These are phyloP conservation scores for Glyphotaelius pellucidus DNA, from an alignment of 2,888 invertebrate genomes.

Conservation along the genomic window DNA sequence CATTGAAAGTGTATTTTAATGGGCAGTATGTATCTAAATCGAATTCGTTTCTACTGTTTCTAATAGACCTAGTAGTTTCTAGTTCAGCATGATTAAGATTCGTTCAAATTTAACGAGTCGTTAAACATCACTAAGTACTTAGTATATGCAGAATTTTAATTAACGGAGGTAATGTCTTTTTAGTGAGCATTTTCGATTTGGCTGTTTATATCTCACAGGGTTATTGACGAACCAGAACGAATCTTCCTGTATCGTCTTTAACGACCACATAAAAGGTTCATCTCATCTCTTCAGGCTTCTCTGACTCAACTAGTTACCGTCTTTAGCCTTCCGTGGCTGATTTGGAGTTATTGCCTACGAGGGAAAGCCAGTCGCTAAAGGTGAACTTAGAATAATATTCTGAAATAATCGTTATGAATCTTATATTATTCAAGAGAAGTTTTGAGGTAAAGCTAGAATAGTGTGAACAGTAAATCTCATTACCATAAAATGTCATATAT, in stretches of 20 bases:
- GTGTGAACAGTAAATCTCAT: no score
- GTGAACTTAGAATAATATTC: no score
- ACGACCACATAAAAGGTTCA: conserved; percentile 36
- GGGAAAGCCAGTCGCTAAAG: background rate
- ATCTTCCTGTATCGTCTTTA: conserved; percentile 24
- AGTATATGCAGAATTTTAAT: background rate
- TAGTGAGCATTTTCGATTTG: background rate
- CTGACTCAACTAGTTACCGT: background rate
- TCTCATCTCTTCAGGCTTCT: background rate
- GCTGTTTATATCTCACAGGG: background rate
- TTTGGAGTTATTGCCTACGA: background rate
- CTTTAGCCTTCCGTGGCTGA: background rate
- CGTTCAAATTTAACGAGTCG: background rate
- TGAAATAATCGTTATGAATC: no score
- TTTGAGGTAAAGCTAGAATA: no score
- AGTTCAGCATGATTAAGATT: background rate
- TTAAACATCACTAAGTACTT: background rate
- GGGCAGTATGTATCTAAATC: no score
- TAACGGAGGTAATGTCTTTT: background rate
- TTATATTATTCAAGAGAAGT: no score
- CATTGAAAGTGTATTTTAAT: no score
- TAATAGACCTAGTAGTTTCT: background rate
- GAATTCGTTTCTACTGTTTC: background rate
- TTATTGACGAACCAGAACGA: conserved; percentile 9
- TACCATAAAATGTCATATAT: no score